Base-by-base conservation (phyloP, 1,140 invertebrate species). In the Diorhabda elongata region DNA sequence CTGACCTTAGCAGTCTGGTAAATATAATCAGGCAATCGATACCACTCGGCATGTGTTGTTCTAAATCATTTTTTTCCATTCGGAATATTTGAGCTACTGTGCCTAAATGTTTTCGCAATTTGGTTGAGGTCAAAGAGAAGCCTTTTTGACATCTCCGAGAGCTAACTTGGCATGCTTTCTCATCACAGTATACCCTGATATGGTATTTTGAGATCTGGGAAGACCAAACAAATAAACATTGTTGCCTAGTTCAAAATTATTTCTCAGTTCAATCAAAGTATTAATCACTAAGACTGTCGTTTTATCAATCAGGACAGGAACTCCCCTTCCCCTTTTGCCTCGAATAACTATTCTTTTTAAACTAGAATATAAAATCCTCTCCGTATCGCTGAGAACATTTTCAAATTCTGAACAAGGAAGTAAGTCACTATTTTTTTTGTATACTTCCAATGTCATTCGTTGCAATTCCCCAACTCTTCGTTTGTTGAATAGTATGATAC, bases 391-490 rank as follows among this genome's bases (percentile, higher is more conserved):
- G 56, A 74, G 61, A 63, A 64, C 47, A 4, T 57, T 44, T 7
- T 68, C 43, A 63, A 73, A 74, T 64, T 74, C 71, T 11, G 11
- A 11, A 11, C 11, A 11, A 11, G 11, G 11, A 42, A 64, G 43
- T 62, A 64, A 68, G 6, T 42, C 47, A 5, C 42, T 44, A 58
- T 64, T 61, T 26, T 67, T 59, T 64, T 62, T 62, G 2, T 62
- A 62, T 6, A 43, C 44, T 9, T 62, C 3, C n/a, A 62, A 44
- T 2, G 44, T 4, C 7, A 62, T 42, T 8, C 61, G 6, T 64
- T 76, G 64, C n/a, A 78, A 67, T 71, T 76, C 77, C 26, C 75
- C 74, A 3, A 71, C 73, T 43, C 75, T 60, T 60, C 72, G 66
- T 67, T 74, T 61, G 45, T 78, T 78, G 43, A 78, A 65, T 6